Base-by-base conservation (phyloP, 2,113 vertebrate genomes). In the Carettochelys insculpta region DNA sequence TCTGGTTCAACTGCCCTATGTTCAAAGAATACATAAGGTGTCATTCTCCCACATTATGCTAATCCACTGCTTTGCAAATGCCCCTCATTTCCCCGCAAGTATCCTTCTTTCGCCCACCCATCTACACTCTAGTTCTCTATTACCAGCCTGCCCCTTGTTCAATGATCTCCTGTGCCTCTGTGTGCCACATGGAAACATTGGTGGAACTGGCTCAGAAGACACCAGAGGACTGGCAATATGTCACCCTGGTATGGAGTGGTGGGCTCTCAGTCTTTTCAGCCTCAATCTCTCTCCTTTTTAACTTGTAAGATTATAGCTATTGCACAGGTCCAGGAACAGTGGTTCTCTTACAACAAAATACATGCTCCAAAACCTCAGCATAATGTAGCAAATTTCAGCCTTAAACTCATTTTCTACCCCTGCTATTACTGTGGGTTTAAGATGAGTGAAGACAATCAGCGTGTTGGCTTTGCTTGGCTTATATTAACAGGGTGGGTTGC, bases 131-230 rank as follows among this genome's bases (percentile, higher is more conserved):
- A 2, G 24, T 6, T 34, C 10, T 24, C n/a, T 68, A 38, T 4
- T 12, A 17, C 24, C 19, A 34, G 9, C 7, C 13, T 3, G 53
- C 54, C 56, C 65, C 51, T 78, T 29, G 9, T 17, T 43, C 0
- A 0, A 14, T 25, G 90, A 85, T 29, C 8, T 0, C 8, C 11
- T 45, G 3, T 12, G 31, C 38, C 68, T 41, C 20, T 71, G 11
- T 0, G 0, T 19, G 5, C 5, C 31, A 51, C 50, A 34, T 24
- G 34, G 68, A 61, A 61, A 73, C 80, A 31, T 29, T 0, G 6
- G 29, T 20, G 61, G 38, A 20, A 27, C 52, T 65, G 31, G 25
- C 43, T 45, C 53, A 82, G 31, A 50, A 92, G 10, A 56, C 31
- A 65, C 13, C 65, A 83, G 2, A 90, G 38, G 10, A 84, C 2